These are phyloP conservation scores for Agonopterix arenella DNA, from an alignment of 2,888 invertebrate genomes.

Conservation along the genomic window DNA sequence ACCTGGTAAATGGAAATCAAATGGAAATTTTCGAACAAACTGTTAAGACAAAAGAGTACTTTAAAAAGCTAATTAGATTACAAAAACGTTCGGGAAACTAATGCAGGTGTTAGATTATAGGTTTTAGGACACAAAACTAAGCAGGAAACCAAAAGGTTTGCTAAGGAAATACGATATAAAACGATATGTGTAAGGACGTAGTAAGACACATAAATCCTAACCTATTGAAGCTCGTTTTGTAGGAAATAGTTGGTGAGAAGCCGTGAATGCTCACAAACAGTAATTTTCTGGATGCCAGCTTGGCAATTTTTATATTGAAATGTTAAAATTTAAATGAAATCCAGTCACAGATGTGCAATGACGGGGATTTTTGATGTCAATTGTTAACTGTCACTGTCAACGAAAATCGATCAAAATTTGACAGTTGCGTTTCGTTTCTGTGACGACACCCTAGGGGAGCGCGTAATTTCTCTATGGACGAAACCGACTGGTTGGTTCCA, in stretches of 20 bases:
- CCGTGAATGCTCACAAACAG: slow-evolving; percentile 52
- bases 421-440: too few species aligned
- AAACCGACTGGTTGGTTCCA: too few species aligned
- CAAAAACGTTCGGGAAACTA: neutral
- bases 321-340: neutral
- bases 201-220: slow-evolving; percentile 29
- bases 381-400: too few species aligned
- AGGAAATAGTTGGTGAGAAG: slow-evolving; percentile 41
- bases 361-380: neutral
- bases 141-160: neutral
- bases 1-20: too few species aligned
- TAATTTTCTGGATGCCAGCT: slow-evolving; percentile 65
- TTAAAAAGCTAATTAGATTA: neutral
- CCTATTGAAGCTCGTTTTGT: slow-evolving; percentile 46
- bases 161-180: neutral
- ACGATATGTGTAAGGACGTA: too few species aligned
- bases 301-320: slow-evolving; percentile 26
- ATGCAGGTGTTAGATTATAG: neutral
- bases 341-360: neutral
- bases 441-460: too few species aligned
- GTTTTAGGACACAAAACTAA: neutral
- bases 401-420: too few species aligned
- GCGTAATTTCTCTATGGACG: too few species aligned
- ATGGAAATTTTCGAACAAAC: too few species aligned
- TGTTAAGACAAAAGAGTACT: too few species aligned